Evolutionary conservation across 2,113 vertebrate species (phyloP), one percentile per base, ranked within the genome.

Genomic region (Macrotis lagotis): DNA sequence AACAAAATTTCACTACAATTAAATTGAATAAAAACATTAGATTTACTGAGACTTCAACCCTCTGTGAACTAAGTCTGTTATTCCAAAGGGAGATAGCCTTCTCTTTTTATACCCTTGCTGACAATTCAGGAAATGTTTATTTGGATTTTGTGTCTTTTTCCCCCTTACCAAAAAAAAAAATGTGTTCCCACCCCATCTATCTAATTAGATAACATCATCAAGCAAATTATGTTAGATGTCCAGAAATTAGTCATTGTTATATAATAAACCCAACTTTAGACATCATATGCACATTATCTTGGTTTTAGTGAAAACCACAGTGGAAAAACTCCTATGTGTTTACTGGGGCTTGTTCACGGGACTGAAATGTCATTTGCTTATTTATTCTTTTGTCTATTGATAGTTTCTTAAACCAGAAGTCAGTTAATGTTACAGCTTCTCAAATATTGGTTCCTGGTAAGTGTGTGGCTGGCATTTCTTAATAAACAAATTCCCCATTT

Each of bases 361-460:
- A 9, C 88, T 92, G 92, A 93, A 96, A 52, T 90, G 51, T 51
- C 83, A 91, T 91, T 88, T 93, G 37, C 25, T 90, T 12, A 50
- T 49, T 94, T 95, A 50, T 59, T 91, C 66, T 89, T 66, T 31
- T 90, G 49, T 28, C 83, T 95, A 88, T 51, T 94, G 44, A 97
- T 92, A 94, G 26, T 26, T 9, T 3, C 1, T 1, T n/a, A 90
- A 48, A 83, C 11, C 51, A 93, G 25, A 0, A 93, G 90, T 94
- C 50, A 89, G 53, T 51, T 25, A 4, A 25, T 91, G 25, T 55
- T 92, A 55, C 89, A 93, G 93, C 2, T n/a, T 83, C 50, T 51
- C 88, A 91, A 50, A 49, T 94, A 66, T 92, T 92, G 91, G 59
- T 37, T 90, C 91, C n/a, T 90, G 59, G 22, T 95, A 88, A 90